Evolutionary conservation across 2,888 invertebrate species (phyloP), one percentile per base, ranked within the genome.

Genomic region (Scotopteryx bipunctaria): DNA sequence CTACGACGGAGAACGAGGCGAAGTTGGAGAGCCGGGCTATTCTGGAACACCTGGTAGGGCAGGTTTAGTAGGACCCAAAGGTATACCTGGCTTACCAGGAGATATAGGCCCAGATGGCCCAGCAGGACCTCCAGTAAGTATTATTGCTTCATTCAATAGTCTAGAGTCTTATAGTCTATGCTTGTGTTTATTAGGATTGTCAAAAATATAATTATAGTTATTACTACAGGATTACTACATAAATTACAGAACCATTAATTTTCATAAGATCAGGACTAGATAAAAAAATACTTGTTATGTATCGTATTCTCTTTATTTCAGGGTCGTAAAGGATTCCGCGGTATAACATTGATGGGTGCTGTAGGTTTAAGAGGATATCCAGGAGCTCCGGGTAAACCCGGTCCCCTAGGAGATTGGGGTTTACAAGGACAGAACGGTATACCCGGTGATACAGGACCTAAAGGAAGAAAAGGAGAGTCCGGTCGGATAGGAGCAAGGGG

Each of bases 361-460:
- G 90, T 94, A 17, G 97, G 97, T 15, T 78, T 92, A 6, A 89
- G 93, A 73, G 97, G 97, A 54, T 91, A 92, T 59, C 91, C 93
- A 42, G 97, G 97, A 27, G 93, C 92, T 73, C 93, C 94, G 2
- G 97, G 97, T 15, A 52, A 53, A 15, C 85, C 91, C 19, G 97
- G 88, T 9, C 47, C 23, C 15, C 66, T 96, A 82, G 97, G 91
- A 42, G 71, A 81, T 4, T 80, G 80, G 25, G 93, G 93, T 5
- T 64, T 73, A 27, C 79, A 73, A 64, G 93, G 93, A 32, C 36
- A 42, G 0, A 63, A 78, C 65, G 81, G 93, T 59, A 37, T 73
- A 21, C 64, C 62, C 56, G 75, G 93, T 73, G 69, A 73, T 44
- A 37, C 57, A 0, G 93, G 93, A 2, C 78, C 71, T 11, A 81